These are phyloP conservation scores for Trichomalopsis sarcophagae DNA, from an alignment of 1,140 invertebrate species.

Conservation along the genomic window DNA sequence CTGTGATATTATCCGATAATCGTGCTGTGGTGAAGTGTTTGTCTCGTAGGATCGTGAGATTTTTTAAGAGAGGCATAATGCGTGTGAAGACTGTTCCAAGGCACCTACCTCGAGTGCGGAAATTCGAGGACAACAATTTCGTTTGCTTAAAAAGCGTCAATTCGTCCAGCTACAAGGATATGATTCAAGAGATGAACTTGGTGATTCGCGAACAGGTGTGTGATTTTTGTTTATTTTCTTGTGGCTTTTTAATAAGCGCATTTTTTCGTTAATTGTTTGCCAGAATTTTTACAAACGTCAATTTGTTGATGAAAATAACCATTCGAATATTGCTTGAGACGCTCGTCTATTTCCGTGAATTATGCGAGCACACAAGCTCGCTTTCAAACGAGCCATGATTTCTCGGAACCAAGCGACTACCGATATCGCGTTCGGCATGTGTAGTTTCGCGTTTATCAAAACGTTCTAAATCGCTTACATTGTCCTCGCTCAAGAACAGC, in stretches of 20 bases:
- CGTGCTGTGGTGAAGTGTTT: background rate
- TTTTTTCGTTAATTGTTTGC: background rate
- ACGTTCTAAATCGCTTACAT: background rate
- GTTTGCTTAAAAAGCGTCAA: conserved; percentile 8
- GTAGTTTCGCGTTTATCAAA: background rate
- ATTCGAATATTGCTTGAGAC: background rate
- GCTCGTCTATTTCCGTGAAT: background rate
- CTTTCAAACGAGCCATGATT: background rate
- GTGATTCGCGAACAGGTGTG: conserved; percentile 29
- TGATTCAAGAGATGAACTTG: conserved; percentile 36
- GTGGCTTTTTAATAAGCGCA: background rate
- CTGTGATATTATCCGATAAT: too few relatives aligned
- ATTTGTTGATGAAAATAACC: background rate
- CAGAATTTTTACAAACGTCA: background rate
- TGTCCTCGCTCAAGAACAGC: too few relatives aligned
- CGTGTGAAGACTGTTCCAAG: conserved; percentile 64
- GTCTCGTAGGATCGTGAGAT: background rate
- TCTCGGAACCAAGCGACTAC: background rate
- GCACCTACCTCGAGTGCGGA: conserved; percentile 38
- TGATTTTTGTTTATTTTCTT: background rate
- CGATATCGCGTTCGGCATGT: background rate
- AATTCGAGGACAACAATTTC: background rate
- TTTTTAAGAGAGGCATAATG: conserved; percentile 54
- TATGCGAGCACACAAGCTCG: background rate
- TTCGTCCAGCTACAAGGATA: conserved; percentile 40